Conservation (phyloP, 2,113 vertebrate genomes). For the Sturnus vulgaris region DNA sequence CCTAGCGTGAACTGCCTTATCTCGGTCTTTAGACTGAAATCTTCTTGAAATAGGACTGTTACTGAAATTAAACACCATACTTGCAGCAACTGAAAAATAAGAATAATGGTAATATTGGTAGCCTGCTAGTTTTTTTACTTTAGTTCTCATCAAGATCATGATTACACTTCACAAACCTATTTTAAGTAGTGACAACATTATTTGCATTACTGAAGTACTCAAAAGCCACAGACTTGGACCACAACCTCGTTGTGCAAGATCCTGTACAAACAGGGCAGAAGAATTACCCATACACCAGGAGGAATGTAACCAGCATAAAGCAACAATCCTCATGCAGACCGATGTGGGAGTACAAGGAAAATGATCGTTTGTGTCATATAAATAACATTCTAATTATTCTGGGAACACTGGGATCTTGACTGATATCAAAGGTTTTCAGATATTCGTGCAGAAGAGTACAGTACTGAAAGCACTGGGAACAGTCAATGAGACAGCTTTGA, state of each 20-base stretch:
- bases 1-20: background rate
- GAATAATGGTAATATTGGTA: background rate
- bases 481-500: background rate
- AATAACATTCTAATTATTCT: background rate
- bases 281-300: background rate
- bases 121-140: background rate
- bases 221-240: constrained; percentile 9
- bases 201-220: constrained; percentile 14
- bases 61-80: background rate
- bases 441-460: background rate
- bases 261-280: background rate
- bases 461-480: background rate
- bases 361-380: background rate
- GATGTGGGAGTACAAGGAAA: background rate
- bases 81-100: background rate
- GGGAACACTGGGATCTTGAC: background rate
- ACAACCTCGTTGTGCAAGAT: constrained; percentile 35
- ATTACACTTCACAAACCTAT: background rate
- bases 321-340: background rate
- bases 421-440: background rate
- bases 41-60: background rate
- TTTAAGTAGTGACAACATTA: constrained; percentile 39
- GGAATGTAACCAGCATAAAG: constrained; percentile 12
- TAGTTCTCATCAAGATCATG: background rate
- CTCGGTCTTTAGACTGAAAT: background rate